Percentiles rank a stretch among this genome's conserved stretches.
phyloP scores from a whole-genome alignment of 2,888 invertebrate genomes.

The Reticulitermes lucifugus region DNA sequence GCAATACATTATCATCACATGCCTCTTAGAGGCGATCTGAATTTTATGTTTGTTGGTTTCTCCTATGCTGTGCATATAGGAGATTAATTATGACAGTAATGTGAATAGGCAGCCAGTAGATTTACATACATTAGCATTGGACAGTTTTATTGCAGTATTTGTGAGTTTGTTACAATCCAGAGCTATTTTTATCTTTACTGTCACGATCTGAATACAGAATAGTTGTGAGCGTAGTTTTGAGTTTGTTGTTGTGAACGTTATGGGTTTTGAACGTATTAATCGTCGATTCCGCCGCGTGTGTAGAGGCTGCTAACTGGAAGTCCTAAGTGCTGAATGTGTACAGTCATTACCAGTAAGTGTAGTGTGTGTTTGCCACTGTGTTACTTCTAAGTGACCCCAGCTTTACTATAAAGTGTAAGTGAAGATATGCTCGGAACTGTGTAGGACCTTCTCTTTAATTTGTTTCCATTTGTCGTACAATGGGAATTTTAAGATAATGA shows the following conservation, averaged over 20 bases:
- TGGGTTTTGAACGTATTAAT: neutral
- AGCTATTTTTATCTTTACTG: slow-evolving; percentile 27
- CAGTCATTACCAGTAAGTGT: slow-evolving; percentile 16
- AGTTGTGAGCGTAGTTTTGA: slow-evolving; percentile 39
- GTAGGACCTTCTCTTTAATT: slow-evolving; percentile 24
- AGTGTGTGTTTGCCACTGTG: slow-evolving; percentile 25
- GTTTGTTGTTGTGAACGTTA: slow-evolving; percentile 17
- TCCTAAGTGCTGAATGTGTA: slow-evolving; percentile 1
- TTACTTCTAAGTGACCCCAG: slow-evolving; percentile 39
- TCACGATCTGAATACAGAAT: slow-evolving; percentile 46
- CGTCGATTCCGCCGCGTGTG: neutral
- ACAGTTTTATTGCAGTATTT: slow-evolving; percentile 42
- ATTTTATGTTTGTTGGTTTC: neutral
- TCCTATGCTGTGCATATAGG: slow-evolving; percentile 7
- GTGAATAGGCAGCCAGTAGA: slow-evolving; percentile 20
- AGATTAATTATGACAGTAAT: slow-evolving; percentile 6
- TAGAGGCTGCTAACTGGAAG: neutral
- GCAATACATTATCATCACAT: slow-evolving; percentile 16
- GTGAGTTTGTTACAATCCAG: slow-evolving; percentile 32
- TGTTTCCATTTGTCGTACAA: slow-evolving; percentile 34
- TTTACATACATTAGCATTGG: slow-evolving; percentile 20
- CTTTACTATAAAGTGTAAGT: slow-evolving; percentile 40
- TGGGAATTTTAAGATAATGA: slow-evolving; percentile 35
- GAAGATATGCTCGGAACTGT: slow-evolving; percentile 28
- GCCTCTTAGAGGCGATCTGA: neutral